Percentiles rank a stretch among this genome's conserved stretches.
phyloP scores from a whole-genome alignment of 2,113 vertebrate species.

The Sinocyclocheilus anophthalmus region DNA sequence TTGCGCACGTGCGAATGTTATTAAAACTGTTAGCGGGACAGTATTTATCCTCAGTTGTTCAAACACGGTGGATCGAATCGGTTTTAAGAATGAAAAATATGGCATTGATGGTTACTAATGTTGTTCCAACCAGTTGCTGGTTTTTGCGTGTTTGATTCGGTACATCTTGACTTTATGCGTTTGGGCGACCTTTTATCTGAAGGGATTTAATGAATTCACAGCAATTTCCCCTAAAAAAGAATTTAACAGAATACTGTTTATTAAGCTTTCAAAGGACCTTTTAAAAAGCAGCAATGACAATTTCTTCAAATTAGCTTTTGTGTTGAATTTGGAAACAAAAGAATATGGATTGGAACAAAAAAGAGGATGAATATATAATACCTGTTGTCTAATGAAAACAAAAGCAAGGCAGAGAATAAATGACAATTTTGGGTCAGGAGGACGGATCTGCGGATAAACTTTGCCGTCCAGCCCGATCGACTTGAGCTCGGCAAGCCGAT shows the following conservation, averaged over 20 bases:
- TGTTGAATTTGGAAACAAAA: neutral
- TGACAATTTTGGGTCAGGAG: slow-evolving; percentile 81
- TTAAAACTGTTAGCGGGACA: too few species aligned
- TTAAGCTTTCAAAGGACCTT: too few species aligned
- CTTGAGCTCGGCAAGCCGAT: slow-evolving; percentile 99
- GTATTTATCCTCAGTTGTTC: too few species aligned
- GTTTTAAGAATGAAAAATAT: too few species aligned
- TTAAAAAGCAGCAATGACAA: too few species aligned
- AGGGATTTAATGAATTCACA: too few species aligned
- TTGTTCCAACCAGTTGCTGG: neutral
- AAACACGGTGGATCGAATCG: too few species aligned
- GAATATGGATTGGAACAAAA: neutral
- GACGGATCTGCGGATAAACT: slow-evolving; percentile 97
- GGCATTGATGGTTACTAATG: neutral
- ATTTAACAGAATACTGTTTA: neutral
- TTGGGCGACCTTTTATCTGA: too few species aligned
- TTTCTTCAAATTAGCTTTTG: too few species aligned
- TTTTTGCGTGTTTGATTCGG: neutral
- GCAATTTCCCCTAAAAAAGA: neutral
- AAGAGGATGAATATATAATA: neutral
- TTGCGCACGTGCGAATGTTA: too few species aligned
- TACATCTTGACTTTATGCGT: too few species aligned
- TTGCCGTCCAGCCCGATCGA: slow-evolving; percentile 97
- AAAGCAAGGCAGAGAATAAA: slow-evolving; percentile 11
- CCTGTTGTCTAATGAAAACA: neutral